Conservation (phyloP, 2,797 vertebrate species). For the Acestrorhynchus altus region DNA sequence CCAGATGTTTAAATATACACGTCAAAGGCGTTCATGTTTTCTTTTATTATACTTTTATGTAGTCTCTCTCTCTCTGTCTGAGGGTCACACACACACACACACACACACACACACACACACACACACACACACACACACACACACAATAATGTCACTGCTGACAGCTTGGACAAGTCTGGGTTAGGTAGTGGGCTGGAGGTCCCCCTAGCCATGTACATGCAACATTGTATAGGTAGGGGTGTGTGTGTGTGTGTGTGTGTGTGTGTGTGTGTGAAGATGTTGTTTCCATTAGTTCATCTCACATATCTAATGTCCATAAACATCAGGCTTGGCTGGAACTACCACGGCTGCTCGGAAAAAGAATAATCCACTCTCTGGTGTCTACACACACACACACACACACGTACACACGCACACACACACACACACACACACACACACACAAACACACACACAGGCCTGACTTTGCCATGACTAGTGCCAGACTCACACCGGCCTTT, state of each 20-base stretch:
- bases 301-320: constrained; percentile 25
- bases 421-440: too few species aligned
- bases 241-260: constrained; percentile 24
- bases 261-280: background rate
- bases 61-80: too few species aligned
- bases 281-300: constrained; percentile 38
- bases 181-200: constrained; percentile 54
- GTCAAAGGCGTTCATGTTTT: too few species aligned
- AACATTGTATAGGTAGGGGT: background rate
- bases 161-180: constrained; percentile 37
- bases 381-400: background rate
- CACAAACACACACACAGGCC: background rate
- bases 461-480: constrained; percentile 28
- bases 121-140: background rate
- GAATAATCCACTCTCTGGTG: background rate
- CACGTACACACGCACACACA: too few species aligned
- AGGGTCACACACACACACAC: constrained; percentile 1
- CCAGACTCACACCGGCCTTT: too few species aligned
- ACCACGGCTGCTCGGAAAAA: background rate
- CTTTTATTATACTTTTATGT: too few species aligned
- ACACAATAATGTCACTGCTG: constrained; percentile 11
- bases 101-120: constrained; percentile 20
- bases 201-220: constrained; percentile 14
- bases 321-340: constrained; percentile 7
- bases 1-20: too few species aligned